Conservation (phyloP, 2,888 invertebrate genomes). For the Drosophila antonietae region DNA sequence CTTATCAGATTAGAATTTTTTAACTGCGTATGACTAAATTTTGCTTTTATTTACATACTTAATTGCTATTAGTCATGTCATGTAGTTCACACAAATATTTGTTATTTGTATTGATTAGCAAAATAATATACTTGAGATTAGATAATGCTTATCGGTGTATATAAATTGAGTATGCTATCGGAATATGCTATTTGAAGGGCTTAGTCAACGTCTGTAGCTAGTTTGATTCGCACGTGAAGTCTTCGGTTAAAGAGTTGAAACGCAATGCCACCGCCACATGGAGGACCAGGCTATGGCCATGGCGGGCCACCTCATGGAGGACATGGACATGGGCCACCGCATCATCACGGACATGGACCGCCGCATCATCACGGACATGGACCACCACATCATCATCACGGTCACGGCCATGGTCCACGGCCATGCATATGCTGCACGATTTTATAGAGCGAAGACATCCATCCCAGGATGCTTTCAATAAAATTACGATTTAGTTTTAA, state of each 20-base stretch:
- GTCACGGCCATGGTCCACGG: slow-evolving; percentile 45
- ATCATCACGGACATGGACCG: slow-evolving; percentile 17
- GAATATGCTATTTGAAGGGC: slow-evolving; percentile 8
- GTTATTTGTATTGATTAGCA: slow-evolving; percentile 38
- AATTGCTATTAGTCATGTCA: slow-evolving; percentile 36
- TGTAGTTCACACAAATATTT: slow-evolving; percentile 21
- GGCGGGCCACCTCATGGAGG: slow-evolving; percentile 37
- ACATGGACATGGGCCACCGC: slow-evolving; percentile 24
- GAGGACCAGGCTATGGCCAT: slow-evolving; percentile 61
- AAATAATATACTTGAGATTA: slow-evolving; percentile 35
- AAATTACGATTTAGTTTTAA: slow-evolving; percentile 27
- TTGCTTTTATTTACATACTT: not conserved
- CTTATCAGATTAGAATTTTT: slow-evolving; percentile 1
- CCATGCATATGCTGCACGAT: slow-evolving; percentile 66
- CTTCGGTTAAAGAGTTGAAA: not conserved
- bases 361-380: slow-evolving; percentile 21
- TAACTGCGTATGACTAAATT: slow-evolving; percentile 38
- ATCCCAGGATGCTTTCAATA: slow-evolving; percentile 11
- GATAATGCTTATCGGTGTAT: slow-evolving; percentile 60
- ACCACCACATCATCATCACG: slow-evolving; percentile 31
- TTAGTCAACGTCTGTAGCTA: slow-evolving; percentile 54
- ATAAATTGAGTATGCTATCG: slow-evolving; percentile 23
- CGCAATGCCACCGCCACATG: slow-evolving; percentile 69
- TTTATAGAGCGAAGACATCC: slow-evolving; percentile 33
- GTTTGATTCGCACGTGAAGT: slow-evolving; percentile 28